Evolutionary conservation across 30 jellyfish, hydroid and myxozoan genomes (phyloP).

Genomic region (Aurelia aurita complex sp. Pacific): DNA sequence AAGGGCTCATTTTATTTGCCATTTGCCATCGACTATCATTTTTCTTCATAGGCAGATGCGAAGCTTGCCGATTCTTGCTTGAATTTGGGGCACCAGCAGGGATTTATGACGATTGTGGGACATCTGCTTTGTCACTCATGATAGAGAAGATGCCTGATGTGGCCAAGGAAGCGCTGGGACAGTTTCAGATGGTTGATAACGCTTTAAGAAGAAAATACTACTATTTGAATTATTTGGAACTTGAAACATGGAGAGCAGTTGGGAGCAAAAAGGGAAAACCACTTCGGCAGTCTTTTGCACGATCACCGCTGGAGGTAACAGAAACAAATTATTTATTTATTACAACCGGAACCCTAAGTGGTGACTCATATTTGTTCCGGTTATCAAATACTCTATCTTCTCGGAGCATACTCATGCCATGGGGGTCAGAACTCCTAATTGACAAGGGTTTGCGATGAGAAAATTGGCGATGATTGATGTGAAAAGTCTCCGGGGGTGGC

Average conservation of each 20-base stretch:
- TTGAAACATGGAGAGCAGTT: slow-evolving; percentile 56
- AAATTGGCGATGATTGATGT: too few relatives aligned
- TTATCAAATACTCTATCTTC: too few relatives aligned
- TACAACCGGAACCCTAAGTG: not conserved
- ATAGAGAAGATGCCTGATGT: slow-evolving; percentile 96
- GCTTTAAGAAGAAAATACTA: slow-evolving; percentile 69
- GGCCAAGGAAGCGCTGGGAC: slow-evolving; percentile 89
- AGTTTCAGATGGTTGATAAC: slow-evolving; percentile 72
- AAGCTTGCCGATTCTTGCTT: slow-evolving; percentile 72
- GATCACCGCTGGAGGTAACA: slow-evolving; percentile 82
- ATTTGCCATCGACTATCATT: not conserved
- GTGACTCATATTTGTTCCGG: too few relatives aligned
- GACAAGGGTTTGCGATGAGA: too few relatives aligned
- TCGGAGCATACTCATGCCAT: too few relatives aligned
- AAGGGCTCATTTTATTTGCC: too few relatives aligned
- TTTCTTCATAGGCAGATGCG: slow-evolving; percentile 68
- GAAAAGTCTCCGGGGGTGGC: too few relatives aligned
- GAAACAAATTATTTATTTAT: not conserved
- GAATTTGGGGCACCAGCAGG: slow-evolving; percentile 97
- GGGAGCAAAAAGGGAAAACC: slow-evolving; percentile 60
- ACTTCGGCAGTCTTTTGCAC: slow-evolving; percentile 68
- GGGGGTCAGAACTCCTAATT: too few relatives aligned
- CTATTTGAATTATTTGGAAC: slow-evolving; percentile 74
- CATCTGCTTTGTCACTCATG: slow-evolving; percentile 75
- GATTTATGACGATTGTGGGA: slow-evolving; percentile 87